phyloP scores from a whole-genome alignment of 2,797 vertebrate genomes.

The Carcharodon carcharias region DNA sequence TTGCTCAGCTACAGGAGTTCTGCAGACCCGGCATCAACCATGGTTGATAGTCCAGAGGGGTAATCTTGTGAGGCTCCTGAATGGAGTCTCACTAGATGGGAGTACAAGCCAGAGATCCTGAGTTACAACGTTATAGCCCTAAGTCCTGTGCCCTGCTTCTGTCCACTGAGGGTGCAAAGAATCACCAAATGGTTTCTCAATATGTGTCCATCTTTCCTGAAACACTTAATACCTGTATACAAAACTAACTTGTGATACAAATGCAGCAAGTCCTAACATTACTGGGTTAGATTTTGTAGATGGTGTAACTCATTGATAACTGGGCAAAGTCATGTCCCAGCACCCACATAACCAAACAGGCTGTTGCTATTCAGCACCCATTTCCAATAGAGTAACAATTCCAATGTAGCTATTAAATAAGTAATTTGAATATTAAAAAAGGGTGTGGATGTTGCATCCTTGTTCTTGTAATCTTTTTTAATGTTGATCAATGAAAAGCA shows the following conservation, averaged over 20 bases:
- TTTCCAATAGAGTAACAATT: not conserved
- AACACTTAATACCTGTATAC: not conserved
- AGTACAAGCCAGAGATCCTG: not conserved
- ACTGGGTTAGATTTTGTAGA: not conserved
- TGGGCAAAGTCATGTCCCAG: not conserved
- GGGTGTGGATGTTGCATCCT: not conserved
- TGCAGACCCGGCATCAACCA: not conserved
- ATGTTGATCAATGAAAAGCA: slow-evolving; percentile 18
- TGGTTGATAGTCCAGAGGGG: not conserved
- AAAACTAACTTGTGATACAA: not conserved
- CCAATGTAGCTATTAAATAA: not conserved
- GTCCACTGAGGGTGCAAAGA: no score
- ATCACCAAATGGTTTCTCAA: not conserved
- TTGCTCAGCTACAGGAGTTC: not conserved
- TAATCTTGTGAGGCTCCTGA: not conserved
- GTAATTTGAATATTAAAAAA: not conserved
- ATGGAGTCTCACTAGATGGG: not conserved
- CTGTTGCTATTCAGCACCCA: not conserved
- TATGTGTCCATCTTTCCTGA: not conserved
- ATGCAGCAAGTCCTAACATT: not conserved
- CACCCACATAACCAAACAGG: not conserved
- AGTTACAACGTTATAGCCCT: not conserved
- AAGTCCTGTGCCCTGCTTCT: not conserved
- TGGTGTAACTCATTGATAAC: not conserved
- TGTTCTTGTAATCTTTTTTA: not conserved